These are phyloP conservation scores for Exocentrus adspersus DNA, from an alignment of 2,888 invertebrate genomes.

Conservation along the genomic window DNA sequence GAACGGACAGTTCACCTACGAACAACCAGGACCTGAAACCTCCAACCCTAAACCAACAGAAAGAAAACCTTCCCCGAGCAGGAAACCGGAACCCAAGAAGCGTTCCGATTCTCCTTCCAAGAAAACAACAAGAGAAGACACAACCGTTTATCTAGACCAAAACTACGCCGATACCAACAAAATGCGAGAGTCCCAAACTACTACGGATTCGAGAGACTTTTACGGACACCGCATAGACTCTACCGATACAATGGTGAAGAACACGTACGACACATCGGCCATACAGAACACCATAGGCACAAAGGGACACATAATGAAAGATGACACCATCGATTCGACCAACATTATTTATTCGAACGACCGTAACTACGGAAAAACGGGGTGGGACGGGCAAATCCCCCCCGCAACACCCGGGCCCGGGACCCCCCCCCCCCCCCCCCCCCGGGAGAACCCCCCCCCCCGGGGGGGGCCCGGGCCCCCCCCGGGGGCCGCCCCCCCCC, in stretches of 20 bases:
- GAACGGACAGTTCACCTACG: conserved; percentile 59
- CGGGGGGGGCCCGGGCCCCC: no score
- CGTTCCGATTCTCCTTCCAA: conserved; percentile 8
- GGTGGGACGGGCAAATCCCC: conserved; percentile 61
- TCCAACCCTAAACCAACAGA: conserved; percentile 28
- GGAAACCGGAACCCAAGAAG: conserved; percentile 4
- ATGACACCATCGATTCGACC: conserved; percentile 62
- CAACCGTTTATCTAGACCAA: conserved; percentile 51
- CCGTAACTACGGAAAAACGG: conserved; percentile 60
- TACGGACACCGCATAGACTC: conserved; percentile 58
- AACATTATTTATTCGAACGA: conserved; percentile 61
- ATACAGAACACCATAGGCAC: conserved; percentile 61
- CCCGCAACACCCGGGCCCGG: no score
- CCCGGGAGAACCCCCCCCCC: no score
- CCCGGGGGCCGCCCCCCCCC: no score
- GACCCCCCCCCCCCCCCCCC: no score
- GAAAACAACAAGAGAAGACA: no score
- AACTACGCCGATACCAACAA: conserved; percentile 52
- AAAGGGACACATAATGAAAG: conserved; percentile 64
- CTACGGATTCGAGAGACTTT: conserved; percentile 41
- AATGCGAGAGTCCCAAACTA: conserved; percentile 48
- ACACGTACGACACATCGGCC: conserved; percentile 59
- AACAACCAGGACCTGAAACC: conserved; percentile 43
- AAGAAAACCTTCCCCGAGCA: conserved; percentile 15
- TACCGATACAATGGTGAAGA: conserved; percentile 53